phyloP scores from a whole-genome alignment of 1,140 invertebrate species.

The Sitodiplosis mosellana region DNA sequence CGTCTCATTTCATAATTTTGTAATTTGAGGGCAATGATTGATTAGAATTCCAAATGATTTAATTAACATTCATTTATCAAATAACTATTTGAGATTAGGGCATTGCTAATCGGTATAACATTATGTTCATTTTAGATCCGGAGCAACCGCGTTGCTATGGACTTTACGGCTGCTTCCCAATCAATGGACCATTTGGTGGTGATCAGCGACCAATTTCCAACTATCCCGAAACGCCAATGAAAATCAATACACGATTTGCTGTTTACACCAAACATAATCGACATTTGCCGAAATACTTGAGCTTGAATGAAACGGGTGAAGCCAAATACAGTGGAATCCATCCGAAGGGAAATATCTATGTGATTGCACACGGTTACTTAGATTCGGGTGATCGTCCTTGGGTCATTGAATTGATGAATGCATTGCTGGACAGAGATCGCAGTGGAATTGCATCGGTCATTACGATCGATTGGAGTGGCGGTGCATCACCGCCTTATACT shows the following conservation, averaged over 20 bases:
- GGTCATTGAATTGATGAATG: conserved; percentile 41
- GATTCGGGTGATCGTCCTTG: conserved; percentile 62
- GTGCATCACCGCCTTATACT: conserved; percentile 69
- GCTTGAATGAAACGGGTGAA: conserved; percentile 40
- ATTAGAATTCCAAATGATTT: too few relatives aligned
- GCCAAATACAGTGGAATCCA: conserved; percentile 38
- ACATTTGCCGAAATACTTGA: conserved; percentile 31
- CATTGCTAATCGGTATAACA: too few relatives aligned
- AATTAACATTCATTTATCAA: too few relatives aligned
- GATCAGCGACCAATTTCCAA: conserved; percentile 55
- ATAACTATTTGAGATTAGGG: too few relatives aligned
- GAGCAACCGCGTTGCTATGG: conserved; percentile 44
- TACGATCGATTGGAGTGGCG: conserved; percentile 67
- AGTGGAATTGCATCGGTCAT: conserved; percentile 45
- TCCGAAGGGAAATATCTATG: conserved; percentile 40
- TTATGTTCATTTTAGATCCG: conserved; percentile 15
- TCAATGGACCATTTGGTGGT: conserved; percentile 60
- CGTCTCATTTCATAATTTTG: too few relatives aligned
- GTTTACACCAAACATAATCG: conserved; percentile 31
- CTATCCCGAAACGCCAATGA: conserved; percentile 44
- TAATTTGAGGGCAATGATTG: too few relatives aligned
- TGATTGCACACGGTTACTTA: conserved; percentile 70
- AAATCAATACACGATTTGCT: conserved; percentile 33
- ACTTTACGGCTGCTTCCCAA: conserved; percentile 65
- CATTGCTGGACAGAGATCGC: conserved; percentile 41